These are phyloP conservation scores for Ophiothrix spiculata DNA, from an alignment of 35 echinoderm and acorn worm species.

Conservation along the genomic window DNA sequence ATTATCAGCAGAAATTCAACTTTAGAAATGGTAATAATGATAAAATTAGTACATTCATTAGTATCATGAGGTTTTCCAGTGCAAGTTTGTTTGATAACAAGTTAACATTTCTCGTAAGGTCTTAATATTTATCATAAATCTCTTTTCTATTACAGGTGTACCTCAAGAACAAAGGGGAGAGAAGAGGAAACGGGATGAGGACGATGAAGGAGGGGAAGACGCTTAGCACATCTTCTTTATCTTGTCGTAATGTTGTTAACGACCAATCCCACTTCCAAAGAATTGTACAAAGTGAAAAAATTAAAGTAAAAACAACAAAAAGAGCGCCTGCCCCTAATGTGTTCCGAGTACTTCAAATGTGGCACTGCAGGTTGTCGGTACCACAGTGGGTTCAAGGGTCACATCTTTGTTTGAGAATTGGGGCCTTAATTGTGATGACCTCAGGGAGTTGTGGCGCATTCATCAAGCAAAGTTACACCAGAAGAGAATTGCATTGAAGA, in stretches of 20 bases:
- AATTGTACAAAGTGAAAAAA: neutral
- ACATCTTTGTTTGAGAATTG: neutral
- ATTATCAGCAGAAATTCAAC: too few species aligned
- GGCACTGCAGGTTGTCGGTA: neutral
- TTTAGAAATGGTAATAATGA: too few species aligned
- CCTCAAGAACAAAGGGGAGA: slow-evolving; percentile 47
- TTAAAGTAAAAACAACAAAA: neutral
- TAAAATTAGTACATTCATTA: neutral
- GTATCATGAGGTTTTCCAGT: neutral
- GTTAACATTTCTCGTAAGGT: neutral
- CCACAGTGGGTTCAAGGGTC: neutral
- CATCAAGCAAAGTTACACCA: neutral
- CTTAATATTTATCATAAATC: neutral
- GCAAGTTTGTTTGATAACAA: neutral
- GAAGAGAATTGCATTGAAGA: neutral
- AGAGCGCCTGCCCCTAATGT: neutral
- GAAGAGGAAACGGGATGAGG: slow-evolving; percentile 76
- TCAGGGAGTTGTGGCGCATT: neutral
- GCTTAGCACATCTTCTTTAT: slow-evolving; percentile 4
- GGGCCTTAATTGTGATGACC: slow-evolving; percentile 11
- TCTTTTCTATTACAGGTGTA: neutral
- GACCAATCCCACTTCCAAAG: slow-evolving; percentile 28
- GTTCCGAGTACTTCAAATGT: slow-evolving; percentile 2
- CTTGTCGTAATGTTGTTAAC: neutral
- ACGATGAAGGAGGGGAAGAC: slow-evolving; percentile 60